phyloP scores from a whole-genome alignment of 1,140 invertebrate species.

The Orussus abietinus region DNA sequence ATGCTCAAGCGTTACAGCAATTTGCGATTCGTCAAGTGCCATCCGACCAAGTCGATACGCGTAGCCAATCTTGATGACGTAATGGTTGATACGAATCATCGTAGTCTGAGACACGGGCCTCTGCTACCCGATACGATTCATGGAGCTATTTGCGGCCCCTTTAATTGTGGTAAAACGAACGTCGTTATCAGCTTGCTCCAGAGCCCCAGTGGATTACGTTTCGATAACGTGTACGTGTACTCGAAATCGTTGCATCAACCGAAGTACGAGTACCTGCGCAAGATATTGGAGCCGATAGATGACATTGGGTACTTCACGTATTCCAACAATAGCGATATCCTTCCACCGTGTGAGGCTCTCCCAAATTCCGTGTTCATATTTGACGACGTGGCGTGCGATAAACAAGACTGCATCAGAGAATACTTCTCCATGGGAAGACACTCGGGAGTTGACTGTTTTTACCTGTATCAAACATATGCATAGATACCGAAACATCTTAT shows the following conservation, averaged over 20 bases:
- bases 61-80: slow-evolving; percentile 13
- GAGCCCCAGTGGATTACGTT: slow-evolving; percentile 35
- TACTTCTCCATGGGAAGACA: slow-evolving; percentile 44
- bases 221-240: slow-evolving; percentile 45
- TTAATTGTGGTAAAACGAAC: slow-evolving; percentile 43
- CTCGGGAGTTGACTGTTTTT: slow-evolving; percentile 34
- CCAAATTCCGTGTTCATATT: slow-evolving; percentile 42
- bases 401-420: slow-evolving; percentile 35
- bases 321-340: slow-evolving; percentile 30
- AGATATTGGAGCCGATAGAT: slow-evolving; percentile 26
- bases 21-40: no score
- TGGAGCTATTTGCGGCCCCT: slow-evolving; percentile 30
- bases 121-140: slow-evolving; percentile 24
- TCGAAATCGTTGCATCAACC: slow-evolving; percentile 40
- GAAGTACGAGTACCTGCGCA: slow-evolving; percentile 34
- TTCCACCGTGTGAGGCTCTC: slow-evolving; percentile 21
- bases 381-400: slow-evolving; percentile 42
- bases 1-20: no score
- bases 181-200: slow-evolving; percentile 29
- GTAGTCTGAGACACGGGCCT: slow-evolving; percentile 11
- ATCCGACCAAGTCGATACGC: no score
- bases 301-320: slow-evolving; percentile 28
- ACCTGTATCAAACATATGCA: slow-evolving; percentile 39
- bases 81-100: slow-evolving; percentile 7
- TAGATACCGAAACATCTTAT: no score